Conservation (phyloP, 2,113 vertebrate species). For the Myocastor coypus region DNA sequence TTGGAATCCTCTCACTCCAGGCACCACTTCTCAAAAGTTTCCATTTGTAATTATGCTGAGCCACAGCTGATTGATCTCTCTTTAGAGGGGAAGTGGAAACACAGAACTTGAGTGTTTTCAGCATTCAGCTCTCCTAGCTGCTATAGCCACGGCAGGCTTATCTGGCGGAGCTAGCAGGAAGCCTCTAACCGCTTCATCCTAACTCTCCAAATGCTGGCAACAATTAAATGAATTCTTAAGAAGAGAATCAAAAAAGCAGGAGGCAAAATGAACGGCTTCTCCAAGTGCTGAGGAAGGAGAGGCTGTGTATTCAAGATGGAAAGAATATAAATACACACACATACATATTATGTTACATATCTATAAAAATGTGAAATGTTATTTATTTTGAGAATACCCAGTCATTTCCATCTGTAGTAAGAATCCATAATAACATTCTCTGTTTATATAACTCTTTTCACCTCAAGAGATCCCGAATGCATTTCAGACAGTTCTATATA, state of each 20-base stretch:
- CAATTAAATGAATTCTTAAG: conserved; percentile 85
- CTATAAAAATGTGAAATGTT: conserved; percentile 86
- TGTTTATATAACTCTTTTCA: conserved; percentile 85
- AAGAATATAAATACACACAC: conserved; percentile 83
- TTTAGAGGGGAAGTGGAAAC: conserved; percentile 66
- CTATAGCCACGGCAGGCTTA: conserved; percentile 70
- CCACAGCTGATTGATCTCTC: conserved; percentile 67
- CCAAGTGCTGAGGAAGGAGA: conserved; percentile 81
- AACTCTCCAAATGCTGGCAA: conserved; percentile 83
- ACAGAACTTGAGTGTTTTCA: conserved; percentile 78
- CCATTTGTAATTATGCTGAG: conserved; percentile 73
- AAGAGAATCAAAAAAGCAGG: conserved; percentile 83
- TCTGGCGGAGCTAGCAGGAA: conserved; percentile 75
- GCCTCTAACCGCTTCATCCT: conserved; percentile 79
- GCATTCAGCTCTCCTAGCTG: conserved; percentile 63
- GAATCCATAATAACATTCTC: conserved; percentile 84
- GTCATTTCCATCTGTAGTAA: conserved; percentile 85
- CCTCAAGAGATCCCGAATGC: conserved; percentile 83
- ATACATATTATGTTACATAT: conserved; percentile 85
- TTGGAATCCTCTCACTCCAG: conserved; percentile 15
- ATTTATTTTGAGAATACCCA: conserved; percentile 85
- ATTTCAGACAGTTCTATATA: conserved; percentile 82
- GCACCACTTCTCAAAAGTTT: conserved; percentile 38
- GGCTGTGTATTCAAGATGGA: conserved; percentile 82
- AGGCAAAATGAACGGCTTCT: conserved; percentile 83